These are phyloP conservation scores for Pseudochirops corinnae DNA, from an alignment of 2,797 vertebrate species.

Conservation along the genomic window DNA sequence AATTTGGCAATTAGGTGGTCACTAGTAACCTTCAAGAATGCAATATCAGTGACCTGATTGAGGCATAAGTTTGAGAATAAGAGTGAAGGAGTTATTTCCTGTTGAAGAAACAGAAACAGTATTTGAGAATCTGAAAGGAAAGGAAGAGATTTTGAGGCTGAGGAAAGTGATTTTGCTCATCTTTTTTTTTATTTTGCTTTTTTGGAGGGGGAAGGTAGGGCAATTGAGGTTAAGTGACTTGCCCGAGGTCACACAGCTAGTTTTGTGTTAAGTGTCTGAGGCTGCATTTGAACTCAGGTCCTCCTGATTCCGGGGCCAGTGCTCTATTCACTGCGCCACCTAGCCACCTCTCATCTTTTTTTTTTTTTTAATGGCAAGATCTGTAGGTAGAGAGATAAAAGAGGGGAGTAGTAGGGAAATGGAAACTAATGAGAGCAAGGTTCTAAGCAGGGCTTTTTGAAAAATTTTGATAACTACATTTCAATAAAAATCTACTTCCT, in stretches of 20 bases:
- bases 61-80: slow-evolving; percentile 1
- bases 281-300: too few species aligned
- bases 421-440: not conserved
- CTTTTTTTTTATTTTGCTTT: not conserved
- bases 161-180: not conserved
- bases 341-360: not conserved
- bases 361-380: not conserved
- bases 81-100: not conserved
- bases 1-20: not conserved
- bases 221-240: too few species aligned
- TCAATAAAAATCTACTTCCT: not conserved
- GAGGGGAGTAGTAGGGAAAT: not conserved
- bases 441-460: not conserved
- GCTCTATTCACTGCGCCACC: too few species aligned
- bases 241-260: too few species aligned
- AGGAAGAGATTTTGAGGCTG: not conserved
- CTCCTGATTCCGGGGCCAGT: too few species aligned
- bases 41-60: not conserved
- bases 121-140: not conserved
- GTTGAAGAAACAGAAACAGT: slow-evolving; percentile 15
- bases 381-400: not conserved
- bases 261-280: too few species aligned
- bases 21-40: not conserved
- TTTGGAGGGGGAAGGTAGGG: too few species aligned
- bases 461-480: not conserved